Evolutionary conservation across 2,113 vertebrate genomes (phyloP).

Genomic region (Xiphophorus hellerii): DNA sequence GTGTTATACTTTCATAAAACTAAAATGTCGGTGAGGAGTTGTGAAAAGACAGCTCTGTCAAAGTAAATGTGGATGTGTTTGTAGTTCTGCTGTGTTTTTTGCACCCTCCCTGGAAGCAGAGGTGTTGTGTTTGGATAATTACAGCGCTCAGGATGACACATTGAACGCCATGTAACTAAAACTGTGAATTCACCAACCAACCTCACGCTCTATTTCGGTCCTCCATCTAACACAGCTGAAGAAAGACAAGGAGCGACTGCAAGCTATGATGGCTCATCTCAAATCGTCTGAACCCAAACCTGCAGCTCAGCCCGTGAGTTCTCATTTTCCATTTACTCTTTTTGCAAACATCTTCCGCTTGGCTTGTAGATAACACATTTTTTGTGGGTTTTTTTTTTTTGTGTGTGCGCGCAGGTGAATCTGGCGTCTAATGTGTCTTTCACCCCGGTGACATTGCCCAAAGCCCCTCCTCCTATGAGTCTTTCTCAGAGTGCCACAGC

Average conservation of each 20-base stretch:
- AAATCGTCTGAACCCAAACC: conserved; percentile 96
- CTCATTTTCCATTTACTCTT: conserved; percentile 17
- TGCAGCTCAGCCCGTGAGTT: conserved; percentile 92
- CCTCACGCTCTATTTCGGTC: conserved; percentile 48
- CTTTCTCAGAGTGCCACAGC: conserved; percentile 96
- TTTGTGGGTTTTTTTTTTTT: conserved; percentile 30
- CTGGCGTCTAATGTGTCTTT: conserved; percentile 90
- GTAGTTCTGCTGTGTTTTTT: conserved; percentile 36
- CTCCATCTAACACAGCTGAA: conserved; percentile 83
- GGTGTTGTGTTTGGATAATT: conserved; percentile 45
- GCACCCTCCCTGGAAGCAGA: conserved; percentile 47
- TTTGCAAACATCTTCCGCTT: conserved; percentile 43
- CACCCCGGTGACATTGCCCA: conserved; percentile 87
- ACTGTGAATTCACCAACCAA: conserved; percentile 35
- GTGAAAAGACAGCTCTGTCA: background rate
- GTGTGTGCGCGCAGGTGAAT: conserved; percentile 81
- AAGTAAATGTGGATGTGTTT: background rate
- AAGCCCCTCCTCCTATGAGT: conserved; percentile 89
- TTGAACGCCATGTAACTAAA: conserved; percentile 20
- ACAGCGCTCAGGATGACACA: conserved; percentile 30
- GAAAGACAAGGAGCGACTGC: conserved; percentile 98
- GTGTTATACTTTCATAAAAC: background rate
- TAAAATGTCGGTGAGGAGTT: background rate
- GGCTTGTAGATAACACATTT: conserved; percentile 12
- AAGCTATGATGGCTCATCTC: conserved; percentile 99